Conservation (phyloP, 2,888 invertebrate genomes). For the Cylloceria caligata region DNA sequence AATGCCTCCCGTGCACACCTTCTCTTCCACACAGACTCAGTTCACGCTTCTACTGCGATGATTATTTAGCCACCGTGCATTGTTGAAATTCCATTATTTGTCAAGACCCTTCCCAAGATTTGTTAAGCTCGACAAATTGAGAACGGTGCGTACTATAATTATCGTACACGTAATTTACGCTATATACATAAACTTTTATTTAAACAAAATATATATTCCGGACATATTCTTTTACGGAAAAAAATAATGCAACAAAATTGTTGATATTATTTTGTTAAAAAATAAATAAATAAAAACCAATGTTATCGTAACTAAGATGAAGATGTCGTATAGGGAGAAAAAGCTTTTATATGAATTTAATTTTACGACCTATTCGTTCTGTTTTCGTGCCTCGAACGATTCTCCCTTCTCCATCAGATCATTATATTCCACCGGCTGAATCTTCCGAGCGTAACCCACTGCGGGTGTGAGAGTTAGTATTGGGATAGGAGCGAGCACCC, state of each 20-base stretch:
- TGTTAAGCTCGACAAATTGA: conserved; percentile 60
- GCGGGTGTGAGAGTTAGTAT: conserved; percentile 20
- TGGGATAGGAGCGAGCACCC: conserved; percentile 45
- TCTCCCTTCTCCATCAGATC: not conserved
- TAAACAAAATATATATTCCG: not conserved
- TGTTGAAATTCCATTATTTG: conserved; percentile 66
- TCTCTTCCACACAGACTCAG: conserved; percentile 12
- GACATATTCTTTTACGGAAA: too few relatives aligned
- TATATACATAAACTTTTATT: not conserved
- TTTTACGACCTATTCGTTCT: conserved; percentile 13
- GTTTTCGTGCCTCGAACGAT: not conserved
- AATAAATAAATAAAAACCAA: not conserved
- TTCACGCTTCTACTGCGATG: conserved; percentile 55
- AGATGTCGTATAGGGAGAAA: too few relatives aligned
- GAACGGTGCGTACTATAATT: conserved; percentile 54
- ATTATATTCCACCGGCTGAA: conserved; percentile 33
- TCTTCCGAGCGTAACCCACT: conserved; percentile 13
- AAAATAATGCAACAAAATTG: not conserved
- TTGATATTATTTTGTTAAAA: not conserved
- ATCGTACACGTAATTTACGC: conserved; percentile 20
- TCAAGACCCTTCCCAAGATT: conserved; percentile 60
- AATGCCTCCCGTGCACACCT: conserved; percentile 56
- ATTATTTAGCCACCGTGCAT: conserved; percentile 62
- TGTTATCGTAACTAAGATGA: too few relatives aligned
- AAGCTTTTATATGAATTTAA: not conserved